Base-by-base conservation (phyloP, 2,888 invertebrate genomes). In the Microdon myrmicae region DNA sequence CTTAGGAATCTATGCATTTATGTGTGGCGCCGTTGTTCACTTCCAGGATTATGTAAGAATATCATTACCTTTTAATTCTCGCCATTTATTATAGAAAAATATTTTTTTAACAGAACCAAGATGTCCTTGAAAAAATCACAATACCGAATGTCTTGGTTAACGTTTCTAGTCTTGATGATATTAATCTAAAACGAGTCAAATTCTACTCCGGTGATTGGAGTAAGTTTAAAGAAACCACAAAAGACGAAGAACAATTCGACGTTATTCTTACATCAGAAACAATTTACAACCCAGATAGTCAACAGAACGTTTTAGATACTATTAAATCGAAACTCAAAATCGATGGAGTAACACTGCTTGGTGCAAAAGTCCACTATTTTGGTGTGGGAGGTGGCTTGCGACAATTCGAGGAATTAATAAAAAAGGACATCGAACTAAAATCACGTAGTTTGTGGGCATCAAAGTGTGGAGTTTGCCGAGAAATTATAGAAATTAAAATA, bases 1-100 rank as follows among this genome's bases (percentile, higher is more conserved):
- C 44, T 82, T 96, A 45, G 96, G 96, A n/a, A 86, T 96, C 38
- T 84, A 88, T 73, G 84, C 90, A 8, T 81, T 90, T 26, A 76
- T 85, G 31, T 83, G 85, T 71, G 89, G 87, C 38, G 87, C 90
- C 2, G 70, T 69, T 39, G 91, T 93, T 7, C 86, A 89, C 73
- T 95, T 96, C 80, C 96, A 97, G 80, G 97, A 98, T 81, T 98
- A 94, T 84, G 96, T 96, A 83, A 84, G 89, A 82, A 16, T n/a
- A n/a, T 31, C 37, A 19, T 4, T 23, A 22, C 3, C 31, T 28
- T 26, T 17, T 29, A 43, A 49, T 13, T n/a, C n/a, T 26, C 7
- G 1, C 5, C 4, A 0, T 3, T 35, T 17, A 20, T 10, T 17
- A 17, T 4, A 23, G n/a, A 35, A 9, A 3, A 35, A 3, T 12